Evolutionary conservation across 2,888 invertebrate species (phyloP).

Genomic region (Zelleria hepariella): DNA sequence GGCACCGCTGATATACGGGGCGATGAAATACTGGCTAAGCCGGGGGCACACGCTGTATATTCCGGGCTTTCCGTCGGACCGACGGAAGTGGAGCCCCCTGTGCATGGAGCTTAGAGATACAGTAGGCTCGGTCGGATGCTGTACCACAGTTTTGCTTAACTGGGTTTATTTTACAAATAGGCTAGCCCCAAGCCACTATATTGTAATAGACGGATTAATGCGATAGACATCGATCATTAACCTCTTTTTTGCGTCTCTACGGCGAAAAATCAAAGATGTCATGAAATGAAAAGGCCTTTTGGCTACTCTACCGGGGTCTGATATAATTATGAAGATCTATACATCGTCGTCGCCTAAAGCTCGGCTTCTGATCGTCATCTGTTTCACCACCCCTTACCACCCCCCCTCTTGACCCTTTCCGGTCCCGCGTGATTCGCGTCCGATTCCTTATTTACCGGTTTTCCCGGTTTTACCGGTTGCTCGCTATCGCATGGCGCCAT

Average conservation of each 20-base stretch:
- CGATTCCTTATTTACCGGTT: slow-evolving; percentile 64
- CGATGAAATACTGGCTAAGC: slow-evolving; percentile 26
- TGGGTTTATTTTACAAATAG: no score
- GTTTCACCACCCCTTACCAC: slow-evolving; percentile 9
- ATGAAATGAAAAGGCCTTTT: no score
- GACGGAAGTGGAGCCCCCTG: slow-evolving; percentile 28
- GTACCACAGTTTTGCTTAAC: no score
- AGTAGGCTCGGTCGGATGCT: slow-evolving; percentile 11
- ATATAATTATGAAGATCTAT: no score
- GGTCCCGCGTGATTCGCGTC: slow-evolving; percentile 24
- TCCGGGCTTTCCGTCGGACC: slow-evolving; percentile 16
- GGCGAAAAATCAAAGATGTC: no score
- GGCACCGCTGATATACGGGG: slow-evolving; percentile 23
- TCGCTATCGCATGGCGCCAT: slow-evolving; percentile 64
- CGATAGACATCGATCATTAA: no score
- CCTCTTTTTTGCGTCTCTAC: no score
- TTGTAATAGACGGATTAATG: no score
- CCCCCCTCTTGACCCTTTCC: slow-evolving; percentile 41
- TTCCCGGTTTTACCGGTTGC: slow-evolving; percentile 68
- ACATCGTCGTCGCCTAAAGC: no score
- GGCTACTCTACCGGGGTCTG: no score
- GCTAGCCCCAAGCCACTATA: no score
- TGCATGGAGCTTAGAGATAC: neutral
- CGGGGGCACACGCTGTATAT: slow-evolving; percentile 29
- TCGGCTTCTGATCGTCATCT: neutral